A percentile compares a stretch with the other conserved stretches of the same genome.
Conservation (phyloP, 2,888 invertebrate species). For the Eilema depressum region DNA sequence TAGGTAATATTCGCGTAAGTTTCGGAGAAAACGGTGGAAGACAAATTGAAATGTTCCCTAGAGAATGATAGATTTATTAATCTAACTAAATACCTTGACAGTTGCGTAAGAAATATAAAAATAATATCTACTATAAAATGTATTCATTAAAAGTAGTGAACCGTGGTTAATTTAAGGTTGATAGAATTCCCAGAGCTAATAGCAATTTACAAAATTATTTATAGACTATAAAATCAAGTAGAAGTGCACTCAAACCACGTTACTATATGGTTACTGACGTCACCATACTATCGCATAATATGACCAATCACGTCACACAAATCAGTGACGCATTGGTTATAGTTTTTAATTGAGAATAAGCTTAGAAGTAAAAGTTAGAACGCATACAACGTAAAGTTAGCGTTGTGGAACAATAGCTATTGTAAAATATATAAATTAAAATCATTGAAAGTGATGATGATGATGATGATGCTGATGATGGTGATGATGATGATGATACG, state of each 20-base stretch:
- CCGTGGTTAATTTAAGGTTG: not conserved
- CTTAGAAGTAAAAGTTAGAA: not conserved
- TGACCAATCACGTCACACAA: no score
- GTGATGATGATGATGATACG: no score
- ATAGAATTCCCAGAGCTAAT: not conserved
- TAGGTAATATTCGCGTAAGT: no score
- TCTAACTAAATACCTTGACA: not conserved
- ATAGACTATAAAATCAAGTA: not conserved
- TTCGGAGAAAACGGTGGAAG: no score
- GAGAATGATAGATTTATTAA: not conserved
- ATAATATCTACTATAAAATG: not conserved
- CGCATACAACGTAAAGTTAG: no score
- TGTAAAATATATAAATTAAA: no score
- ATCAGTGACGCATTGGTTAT: not conserved
- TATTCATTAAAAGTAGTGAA: not conserved
- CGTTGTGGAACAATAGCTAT: no score
- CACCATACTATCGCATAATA: no score
- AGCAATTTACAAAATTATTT: not conserved
- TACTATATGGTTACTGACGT: not conserved
- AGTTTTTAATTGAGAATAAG: not conserved
- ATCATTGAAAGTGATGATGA: not conserved
- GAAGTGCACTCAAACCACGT: not conserved
- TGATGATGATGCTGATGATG: not conserved
- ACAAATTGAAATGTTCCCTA: constrained; percentile 10
- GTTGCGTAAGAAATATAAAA: not conserved